A percentile compares a stretch with the other conserved stretches of the same genome.
These are phyloP conservation scores for Climacteris rufus DNA, from an alignment of 2,113 vertebrate species.

Conservation along the genomic window DNA sequence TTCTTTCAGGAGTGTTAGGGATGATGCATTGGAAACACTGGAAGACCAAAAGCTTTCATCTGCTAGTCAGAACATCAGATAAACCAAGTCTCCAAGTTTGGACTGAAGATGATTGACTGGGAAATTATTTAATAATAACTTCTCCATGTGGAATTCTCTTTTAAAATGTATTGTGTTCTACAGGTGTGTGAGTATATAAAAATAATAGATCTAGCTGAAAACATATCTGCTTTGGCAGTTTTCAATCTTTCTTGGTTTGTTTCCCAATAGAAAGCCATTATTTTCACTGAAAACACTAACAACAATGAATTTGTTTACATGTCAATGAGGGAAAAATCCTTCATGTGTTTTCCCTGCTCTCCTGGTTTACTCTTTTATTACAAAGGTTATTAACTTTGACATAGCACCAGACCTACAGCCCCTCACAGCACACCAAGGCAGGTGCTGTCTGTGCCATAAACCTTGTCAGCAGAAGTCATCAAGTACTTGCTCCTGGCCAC, in stretches of 20 bases:
- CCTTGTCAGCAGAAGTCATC: background rate
- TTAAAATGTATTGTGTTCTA: constrained; percentile 40
- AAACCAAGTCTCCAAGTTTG: background rate
- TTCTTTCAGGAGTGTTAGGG: background rate
- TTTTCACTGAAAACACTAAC: background rate
- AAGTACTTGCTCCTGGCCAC: background rate
- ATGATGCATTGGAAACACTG: background rate
- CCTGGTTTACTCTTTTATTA: background rate
- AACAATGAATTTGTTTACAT: constrained; percentile 31
- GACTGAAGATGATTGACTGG: constrained; percentile 22
- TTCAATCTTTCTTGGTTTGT: constrained; percentile 28
- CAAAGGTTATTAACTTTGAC: background rate
- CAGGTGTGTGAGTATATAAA: constrained; percentile 36
- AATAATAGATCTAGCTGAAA: constrained; percentile 34
- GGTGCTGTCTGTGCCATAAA: background rate
- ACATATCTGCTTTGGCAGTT: constrained; percentile 25
- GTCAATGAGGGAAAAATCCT: background rate
- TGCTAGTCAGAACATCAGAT: background rate
- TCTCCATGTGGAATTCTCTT: constrained; percentile 28
- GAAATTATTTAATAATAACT: constrained; percentile 54
- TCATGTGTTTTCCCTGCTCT: background rate
- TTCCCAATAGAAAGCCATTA: constrained; percentile 15
- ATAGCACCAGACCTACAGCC: background rate
- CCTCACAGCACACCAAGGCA: background rate
- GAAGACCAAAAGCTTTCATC: constrained; percentile 34